Conservation (phyloP, 2,888 invertebrate species). For the Eupelmus urozonus region DNA sequence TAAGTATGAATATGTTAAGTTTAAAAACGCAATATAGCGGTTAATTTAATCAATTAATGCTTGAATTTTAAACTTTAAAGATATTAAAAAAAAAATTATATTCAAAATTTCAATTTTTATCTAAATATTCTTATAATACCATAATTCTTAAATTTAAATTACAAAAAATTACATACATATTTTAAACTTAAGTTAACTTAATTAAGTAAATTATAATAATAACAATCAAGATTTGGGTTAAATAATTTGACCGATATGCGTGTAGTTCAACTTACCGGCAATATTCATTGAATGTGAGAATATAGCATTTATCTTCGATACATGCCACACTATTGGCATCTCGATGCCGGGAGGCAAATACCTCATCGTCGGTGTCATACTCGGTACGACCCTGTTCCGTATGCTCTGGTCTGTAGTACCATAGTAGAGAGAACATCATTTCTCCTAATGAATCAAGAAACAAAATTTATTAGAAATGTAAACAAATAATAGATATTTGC, state of each 20-base stretch:
- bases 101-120: too few species aligned
- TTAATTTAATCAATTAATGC: too few species aligned
- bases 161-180: too few species aligned
- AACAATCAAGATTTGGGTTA: too few species aligned
- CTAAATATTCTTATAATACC: too few species aligned
- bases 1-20: too few species aligned
- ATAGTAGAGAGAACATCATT: conserved; percentile 97
- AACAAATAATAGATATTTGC: neutral
- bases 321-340: conserved; percentile 98
- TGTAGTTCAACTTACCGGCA: conserved; percentile 85
- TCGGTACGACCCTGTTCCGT: conserved; percentile 92
- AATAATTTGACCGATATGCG: neutral
- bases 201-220: too few species aligned
- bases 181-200: too few species aligned
- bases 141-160: too few species aligned
- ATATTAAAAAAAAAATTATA: neutral
- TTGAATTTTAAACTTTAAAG: too few species aligned
- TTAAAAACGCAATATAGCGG: too few species aligned
- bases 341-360: conserved; percentile 96
- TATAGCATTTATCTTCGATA: conserved; percentile 98
- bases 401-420: conserved; percentile 99
- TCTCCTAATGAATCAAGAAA: conserved; percentile 82
- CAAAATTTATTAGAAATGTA: conserved; percentile 20
- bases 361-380: conserved; percentile 91
- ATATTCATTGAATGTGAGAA: conserved; percentile 96